Evolutionary conservation across 2,113 vertebrate species (phyloP), one percentile per base, ranked within the genome.

Genomic region (Pelvicachromis taeniatus): DNA sequence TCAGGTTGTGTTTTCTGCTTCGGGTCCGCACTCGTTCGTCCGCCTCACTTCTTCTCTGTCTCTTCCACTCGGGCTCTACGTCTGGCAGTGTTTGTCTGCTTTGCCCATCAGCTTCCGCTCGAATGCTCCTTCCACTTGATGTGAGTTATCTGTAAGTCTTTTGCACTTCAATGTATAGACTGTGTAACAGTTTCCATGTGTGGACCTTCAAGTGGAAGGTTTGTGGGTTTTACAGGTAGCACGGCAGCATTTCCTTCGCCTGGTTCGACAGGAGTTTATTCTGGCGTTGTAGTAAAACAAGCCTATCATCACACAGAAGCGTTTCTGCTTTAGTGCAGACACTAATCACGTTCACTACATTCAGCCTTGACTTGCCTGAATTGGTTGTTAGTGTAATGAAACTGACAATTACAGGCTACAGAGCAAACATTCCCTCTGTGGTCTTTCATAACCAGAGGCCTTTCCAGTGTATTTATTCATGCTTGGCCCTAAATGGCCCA

Each of bases 391-490:
- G 88, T 78, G 85, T 79, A 92, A 90, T 87, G 85, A 89, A 93
- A 92, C 89, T 82, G 89, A 93, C 92, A 92, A 94, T 93, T 92
- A 93, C 92, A 91, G 77, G 80, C 88, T 86, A 85, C 50, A 78
- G 85, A 68, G 85, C 83, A 91, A 87, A 94, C 88, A 88, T 83
- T 88, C 78, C 86, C 85, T 86, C 61, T 63, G 90, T 75, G 80
- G 85, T 81, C 90, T 87, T 89, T 77, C 55, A 82, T 65, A 86
- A 88, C 87, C 86, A 68, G 29, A 83, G 80, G 85, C 68, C 83
- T 84, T 87, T 89, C 88, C 45, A 81, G 85, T 42, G 55, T 16
- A 61, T 85, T 81, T 77, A 84, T 78, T 81, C 26, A 9, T 63
- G 77, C 38, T 78, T 77, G 88, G 84, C 80, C 81, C 55, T 87